Evolutionary conservation across 2,113 vertebrate genomes (phyloP).

Genomic region (Phalacrocorax pelagicus): DNA sequence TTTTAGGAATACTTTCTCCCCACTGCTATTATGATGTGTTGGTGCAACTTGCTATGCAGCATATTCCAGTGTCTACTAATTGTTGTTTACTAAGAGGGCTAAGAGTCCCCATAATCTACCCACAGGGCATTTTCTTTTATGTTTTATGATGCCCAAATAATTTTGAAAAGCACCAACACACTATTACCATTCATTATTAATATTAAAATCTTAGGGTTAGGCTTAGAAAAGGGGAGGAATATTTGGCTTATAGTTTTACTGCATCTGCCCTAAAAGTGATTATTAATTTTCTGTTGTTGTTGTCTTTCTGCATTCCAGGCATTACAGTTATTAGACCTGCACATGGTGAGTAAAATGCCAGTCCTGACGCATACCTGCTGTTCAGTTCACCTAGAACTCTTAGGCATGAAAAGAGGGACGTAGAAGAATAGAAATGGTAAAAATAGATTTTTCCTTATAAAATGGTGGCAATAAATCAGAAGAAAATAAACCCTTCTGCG

Average conservation of each 20-base stretch:
- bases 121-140: slow-evolving; percentile 12
- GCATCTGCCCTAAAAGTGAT: not conserved
- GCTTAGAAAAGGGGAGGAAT: not conserved
- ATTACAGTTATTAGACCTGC: not conserved
- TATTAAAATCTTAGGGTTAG: not conserved
- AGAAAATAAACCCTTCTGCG: not conserved
- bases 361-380: not conserved
- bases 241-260: not conserved
- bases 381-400: not conserved
- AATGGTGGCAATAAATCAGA: not conserved
- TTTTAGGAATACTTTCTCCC: slow-evolving; percentile 9
- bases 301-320: not conserved
- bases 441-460: not conserved
- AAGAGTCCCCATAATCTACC: not conserved
- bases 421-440: not conserved
- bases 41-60: slow-evolving; percentile 12
- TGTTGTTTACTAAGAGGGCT: not conserved
- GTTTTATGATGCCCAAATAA: not conserved
- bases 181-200: not conserved
- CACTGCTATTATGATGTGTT: not conserved
- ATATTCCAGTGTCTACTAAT: slow-evolving; percentile 20
- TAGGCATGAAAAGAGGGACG: not conserved
- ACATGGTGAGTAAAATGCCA: not conserved
- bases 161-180: not conserved
- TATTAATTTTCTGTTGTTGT: not conserved